Conservation (phyloP, 2,797 vertebrate species). For the Sitta carolinensis region DNA sequence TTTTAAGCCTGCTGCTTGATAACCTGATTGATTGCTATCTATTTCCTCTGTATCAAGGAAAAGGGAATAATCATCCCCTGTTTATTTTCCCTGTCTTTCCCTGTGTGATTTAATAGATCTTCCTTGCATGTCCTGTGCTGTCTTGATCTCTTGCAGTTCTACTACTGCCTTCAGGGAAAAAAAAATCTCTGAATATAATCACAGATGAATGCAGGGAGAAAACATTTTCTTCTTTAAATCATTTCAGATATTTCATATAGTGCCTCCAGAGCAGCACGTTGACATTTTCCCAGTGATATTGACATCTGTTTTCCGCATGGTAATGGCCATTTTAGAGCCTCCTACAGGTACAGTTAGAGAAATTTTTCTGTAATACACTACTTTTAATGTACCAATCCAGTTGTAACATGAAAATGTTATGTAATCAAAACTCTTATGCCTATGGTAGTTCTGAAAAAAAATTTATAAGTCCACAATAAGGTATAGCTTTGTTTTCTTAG, state of each 20-base stretch:
- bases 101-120: not conserved
- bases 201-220: not conserved
- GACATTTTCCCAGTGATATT: not conserved
- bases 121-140: not conserved
- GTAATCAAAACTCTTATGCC: not conserved
- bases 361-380: not conserved
- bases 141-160: not conserved
- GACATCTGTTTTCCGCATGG: not conserved
- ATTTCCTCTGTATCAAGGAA: not conserved
- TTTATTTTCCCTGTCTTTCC: not conserved
- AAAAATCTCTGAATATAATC: not conserved
- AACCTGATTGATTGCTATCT: not conserved
- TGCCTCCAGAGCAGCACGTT: not conserved
- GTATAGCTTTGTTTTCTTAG: not conserved
- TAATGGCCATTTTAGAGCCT: not conserved
- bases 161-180: not conserved
- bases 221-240: not conserved
- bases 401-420: not conserved
- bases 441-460: not conserved
- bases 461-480: not conserved
- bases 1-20: not conserved
- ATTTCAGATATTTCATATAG: not conserved
- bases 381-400: not conserved
- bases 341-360: not conserved
- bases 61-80: not conserved